phyloP scores from a whole-genome alignment of 2,888 invertebrate species.

The Heliothis peltigera region DNA sequence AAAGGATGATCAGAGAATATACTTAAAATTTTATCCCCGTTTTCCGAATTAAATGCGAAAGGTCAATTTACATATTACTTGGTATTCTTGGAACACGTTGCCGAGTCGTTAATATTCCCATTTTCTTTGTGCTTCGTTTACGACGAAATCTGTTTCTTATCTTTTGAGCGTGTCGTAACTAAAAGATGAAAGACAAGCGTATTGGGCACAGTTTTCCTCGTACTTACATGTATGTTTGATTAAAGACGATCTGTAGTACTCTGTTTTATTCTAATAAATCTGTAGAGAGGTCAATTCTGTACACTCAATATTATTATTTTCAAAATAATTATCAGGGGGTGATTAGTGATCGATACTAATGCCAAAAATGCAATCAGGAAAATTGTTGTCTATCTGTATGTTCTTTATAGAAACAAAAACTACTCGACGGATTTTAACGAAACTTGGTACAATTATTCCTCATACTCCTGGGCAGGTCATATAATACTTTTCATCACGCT shows the following conservation, averaged over 20 bases:
- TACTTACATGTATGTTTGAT: constrained; percentile 4
- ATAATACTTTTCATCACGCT: too few relatives aligned
- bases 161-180: constrained; percentile 38
- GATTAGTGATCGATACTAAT: too few relatives aligned
- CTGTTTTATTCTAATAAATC: neutral
- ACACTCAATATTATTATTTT: too few relatives aligned
- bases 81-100: constrained; percentile 31
- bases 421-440: too few relatives aligned
- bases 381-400: too few relatives aligned
- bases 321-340: too few relatives aligned
- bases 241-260: neutral
- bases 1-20: neutral
- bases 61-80: constrained; percentile 24
- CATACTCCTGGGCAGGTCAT: too few relatives aligned
- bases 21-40: constrained; percentile 5
- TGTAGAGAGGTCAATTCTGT: too few relatives aligned
- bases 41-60: constrained; percentile 5
- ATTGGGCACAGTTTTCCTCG: constrained; percentile 17
- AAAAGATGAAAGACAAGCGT: constrained; percentile 33
- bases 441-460: too few relatives aligned
- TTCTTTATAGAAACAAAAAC: too few relatives aligned
- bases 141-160: constrained; percentile 39
- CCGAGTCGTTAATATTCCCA: constrained; percentile 39
- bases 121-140: constrained; percentile 41
- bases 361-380: too few relatives aligned